phyloP scores from a whole-genome alignment of 2,797 vertebrate genomes.

The Oreochromis mossambicus region DNA sequence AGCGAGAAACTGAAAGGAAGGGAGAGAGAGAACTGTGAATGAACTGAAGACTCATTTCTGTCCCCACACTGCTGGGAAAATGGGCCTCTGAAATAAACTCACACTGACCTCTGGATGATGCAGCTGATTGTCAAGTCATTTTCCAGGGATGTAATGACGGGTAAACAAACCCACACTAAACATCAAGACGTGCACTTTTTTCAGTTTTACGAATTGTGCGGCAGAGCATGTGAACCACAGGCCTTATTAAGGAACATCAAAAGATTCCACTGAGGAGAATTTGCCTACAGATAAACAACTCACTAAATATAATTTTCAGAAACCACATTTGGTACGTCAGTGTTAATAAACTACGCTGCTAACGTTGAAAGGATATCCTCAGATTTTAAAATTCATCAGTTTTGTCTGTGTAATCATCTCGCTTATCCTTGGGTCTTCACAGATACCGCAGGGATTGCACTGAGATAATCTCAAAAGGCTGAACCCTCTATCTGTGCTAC shows the following conservation, averaged over 20 bases:
- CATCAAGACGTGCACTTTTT: neutral
- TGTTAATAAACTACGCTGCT: neutral
- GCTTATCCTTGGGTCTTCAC: neutral
- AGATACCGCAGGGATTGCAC: slow-evolving; percentile 1
- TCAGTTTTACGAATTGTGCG: neutral
- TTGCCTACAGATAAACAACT: neutral
- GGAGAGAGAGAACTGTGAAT: slow-evolving; percentile 28
- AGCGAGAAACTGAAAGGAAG: neutral
- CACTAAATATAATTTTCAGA: neutral
- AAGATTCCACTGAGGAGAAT: neutral
- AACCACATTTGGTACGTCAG: neutral
- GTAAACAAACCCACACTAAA: slow-evolving; percentile 1
- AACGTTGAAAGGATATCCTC: neutral
- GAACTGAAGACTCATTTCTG: slow-evolving; percentile 27
- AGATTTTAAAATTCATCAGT: neutral
- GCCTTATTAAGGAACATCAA: neutral
- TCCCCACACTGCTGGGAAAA: slow-evolving; percentile 33
- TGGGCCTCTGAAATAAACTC: slow-evolving; percentile 27
- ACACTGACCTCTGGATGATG: slow-evolving; percentile 36
- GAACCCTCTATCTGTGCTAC: neutral
- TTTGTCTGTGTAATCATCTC: neutral
- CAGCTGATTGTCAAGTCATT: slow-evolving; percentile 2
- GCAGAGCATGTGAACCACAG: neutral
- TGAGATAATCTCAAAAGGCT: slow-evolving; percentile 20
- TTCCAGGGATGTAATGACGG: neutral